Evolutionary conservation across 1,140 invertebrate species (phyloP), one percentile per base, ranked within the genome.

Genomic region (Nylanderia fulva): DNA sequence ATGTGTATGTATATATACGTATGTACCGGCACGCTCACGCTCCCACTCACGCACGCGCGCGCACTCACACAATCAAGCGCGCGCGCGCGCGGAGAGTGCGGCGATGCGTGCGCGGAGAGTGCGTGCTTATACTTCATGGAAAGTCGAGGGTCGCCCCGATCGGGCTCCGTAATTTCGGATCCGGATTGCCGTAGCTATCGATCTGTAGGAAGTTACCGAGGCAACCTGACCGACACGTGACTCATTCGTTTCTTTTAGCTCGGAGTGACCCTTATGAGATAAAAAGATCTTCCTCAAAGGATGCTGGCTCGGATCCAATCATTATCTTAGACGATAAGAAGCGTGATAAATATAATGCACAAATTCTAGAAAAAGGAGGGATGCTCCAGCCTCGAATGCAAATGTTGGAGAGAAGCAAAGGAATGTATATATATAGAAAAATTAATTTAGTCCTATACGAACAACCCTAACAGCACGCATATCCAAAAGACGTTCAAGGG

Each of bases 121-220:
- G 74, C 61, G 85, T 56, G 82, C 29, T 75, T 89, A 79, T 68
- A 63, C 64, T 76, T 63, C 21, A 48, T 71, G 63, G 69, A 76
- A 76, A 5, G 75, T 52, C 77, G 82, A 84, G 69, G 69, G 54
- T 85, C 80, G 48, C 58, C 18, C 24, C n/a, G n/a, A 42, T 33
- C 52, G 45, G 75, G 83, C 61, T 68, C 74, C 79, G 27, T 84
- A 85, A 88, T 88, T 88, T 82, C 54, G 75, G 69, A 61, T 74
- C 27, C 82, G 66, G 48, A 85, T 77, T 74, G 27, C n/a, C 33
- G 36, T 29, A n/a, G 29, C 63, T 87, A 87, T 88, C 87, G 87
- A 88, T 88, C 86, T 52, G 69, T 21, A 54, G 33, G 27, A 74
- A 61, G 39, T 64, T 61, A 64, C 69, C 63, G 84, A 52, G 72